Evolutionary conservation across 2,113 vertebrate genomes (phyloP), one percentile per base, ranked within the genome.

Genomic region (Epinephelus cyanopodus): DNA sequence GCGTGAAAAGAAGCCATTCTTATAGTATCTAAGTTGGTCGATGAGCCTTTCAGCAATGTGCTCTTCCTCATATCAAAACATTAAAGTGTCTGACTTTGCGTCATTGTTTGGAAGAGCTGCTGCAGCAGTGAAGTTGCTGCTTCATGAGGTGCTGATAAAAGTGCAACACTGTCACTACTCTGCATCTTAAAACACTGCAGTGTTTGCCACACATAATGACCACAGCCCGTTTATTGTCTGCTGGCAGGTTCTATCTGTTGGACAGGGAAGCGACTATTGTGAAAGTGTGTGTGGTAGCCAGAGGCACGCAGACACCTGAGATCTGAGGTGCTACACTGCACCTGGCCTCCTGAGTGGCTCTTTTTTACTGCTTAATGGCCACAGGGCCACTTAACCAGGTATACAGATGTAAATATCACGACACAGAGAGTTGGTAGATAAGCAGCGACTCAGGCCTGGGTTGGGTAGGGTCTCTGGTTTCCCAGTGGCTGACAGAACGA

Each of bases 331-430:
- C 73, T 71, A 67, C 39, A 50, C 42, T 58, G 78, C 84, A 88
- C 81, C 90, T 90, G 84, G 72, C 29, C 27, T 79, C 54, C 65
- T 66, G 21, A 56, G 66, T 47, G 62, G 3, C 23, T 33, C 9
- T 56, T 52, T 29, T 54, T 57, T 8, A 23, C n/a, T 54, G 23
- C 65, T 6, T 65, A 61, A 53, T 65, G 76, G 81, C 85, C 82
- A 72, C 39, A 63, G 87, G 87, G 82, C 69, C 64, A 81, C 79
- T 89, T 85, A 47, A 81, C 68, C 39, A 65, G 47, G n/a, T 52
- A 81, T 65, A 77, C 63, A 77, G 53, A 90, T 87, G 87, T 73
- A 81, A 85, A 90, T 86, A 53, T 58, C 3, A n/a, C 9, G 58
- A 79, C 66, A 72, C 7, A 12, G 61, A 81, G 52, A 56, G 74